Conservation (phyloP, 2,888 invertebrate genomes). For the Masnerella sp. region DNA sequence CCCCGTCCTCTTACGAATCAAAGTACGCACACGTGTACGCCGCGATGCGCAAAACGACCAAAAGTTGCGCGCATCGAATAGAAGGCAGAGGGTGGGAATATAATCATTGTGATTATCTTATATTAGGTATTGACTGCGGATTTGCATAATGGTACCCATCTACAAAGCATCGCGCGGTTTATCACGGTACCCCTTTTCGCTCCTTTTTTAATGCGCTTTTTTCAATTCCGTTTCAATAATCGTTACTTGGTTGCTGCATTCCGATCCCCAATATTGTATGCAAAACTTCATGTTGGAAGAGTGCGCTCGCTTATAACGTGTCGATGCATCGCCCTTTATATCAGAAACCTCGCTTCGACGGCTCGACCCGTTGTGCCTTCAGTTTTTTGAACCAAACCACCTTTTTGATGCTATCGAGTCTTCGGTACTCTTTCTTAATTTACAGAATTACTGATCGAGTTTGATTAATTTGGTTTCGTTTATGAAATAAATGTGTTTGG, state of each 20-base stretch:
- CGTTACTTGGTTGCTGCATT: conserved; percentile 41
- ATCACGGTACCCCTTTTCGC: conserved; percentile 59
- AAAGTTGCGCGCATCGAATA: conserved; percentile 36
- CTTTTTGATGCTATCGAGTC: too few relatives aligned
- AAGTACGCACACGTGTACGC: conserved; percentile 29
- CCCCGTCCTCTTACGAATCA: conserved; percentile 58
- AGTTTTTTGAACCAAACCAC: too few relatives aligned
- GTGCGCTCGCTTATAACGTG: too few relatives aligned
- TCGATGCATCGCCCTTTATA: too few relatives aligned
- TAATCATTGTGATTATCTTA: conserved; percentile 78
- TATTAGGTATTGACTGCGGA: conserved; percentile 77
- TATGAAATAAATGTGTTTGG: too few relatives aligned
- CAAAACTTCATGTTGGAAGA: neutral
- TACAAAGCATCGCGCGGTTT: conserved; percentile 65
- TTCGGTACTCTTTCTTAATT: too few relatives aligned
- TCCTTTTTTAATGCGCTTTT: conserved; percentile 40
- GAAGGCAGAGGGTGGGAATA: conserved; percentile 68
- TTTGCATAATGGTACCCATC: conserved; percentile 76
- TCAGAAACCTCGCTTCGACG: too few relatives aligned
- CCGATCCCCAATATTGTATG: conserved; percentile 11
- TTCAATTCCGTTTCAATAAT: conserved; percentile 55
- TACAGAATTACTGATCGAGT: too few relatives aligned
- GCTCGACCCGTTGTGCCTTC: too few relatives aligned
- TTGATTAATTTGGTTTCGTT: too few relatives aligned
- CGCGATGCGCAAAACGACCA: conserved; percentile 30